A percentile compares a stretch with the other conserved stretches of the same genome.
Evolutionary conservation across 2,888 invertebrate genomes (phyloP).

Genomic region (Troides aeacus): DNA sequence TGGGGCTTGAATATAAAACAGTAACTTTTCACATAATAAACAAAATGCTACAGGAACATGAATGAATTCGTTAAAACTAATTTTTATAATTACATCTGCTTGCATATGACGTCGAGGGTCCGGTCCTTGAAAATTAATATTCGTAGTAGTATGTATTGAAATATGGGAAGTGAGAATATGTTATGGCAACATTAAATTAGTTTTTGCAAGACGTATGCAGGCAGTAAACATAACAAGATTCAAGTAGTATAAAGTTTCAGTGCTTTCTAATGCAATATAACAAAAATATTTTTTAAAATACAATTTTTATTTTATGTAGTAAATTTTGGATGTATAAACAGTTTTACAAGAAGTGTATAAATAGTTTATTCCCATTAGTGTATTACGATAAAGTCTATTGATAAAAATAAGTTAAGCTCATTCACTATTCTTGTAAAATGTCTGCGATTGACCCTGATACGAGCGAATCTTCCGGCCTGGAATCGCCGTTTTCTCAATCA

Average conservation of each 20-base stretch:
- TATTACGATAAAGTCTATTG: background rate
- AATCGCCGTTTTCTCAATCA: conserved; percentile 51
- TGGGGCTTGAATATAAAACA: too few species aligned
- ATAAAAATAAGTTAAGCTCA: background rate
- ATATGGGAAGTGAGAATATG: background rate
- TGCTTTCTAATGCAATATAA: background rate
- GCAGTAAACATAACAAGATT: background rate
- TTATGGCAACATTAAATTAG: background rate
- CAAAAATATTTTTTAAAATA: background rate
- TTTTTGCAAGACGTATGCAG: background rate
- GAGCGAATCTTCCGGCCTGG: conserved; percentile 55
- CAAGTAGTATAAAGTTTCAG: background rate
- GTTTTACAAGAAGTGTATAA: background rate
- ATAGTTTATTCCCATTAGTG: background rate
- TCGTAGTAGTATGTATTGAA: background rate
- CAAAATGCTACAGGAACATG: too few species aligned
- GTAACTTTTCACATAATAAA: too few species aligned
- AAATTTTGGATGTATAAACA: background rate
- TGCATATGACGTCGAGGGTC: background rate
- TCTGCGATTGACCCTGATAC: conserved; percentile 59
- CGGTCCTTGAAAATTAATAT: too few species aligned
- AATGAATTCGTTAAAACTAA: too few species aligned
- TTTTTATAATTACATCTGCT: background rate
- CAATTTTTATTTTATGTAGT: too few species aligned
- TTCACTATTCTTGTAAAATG: conserved; percentile 32